These are phyloP conservation scores for Spilarctia lutea DNA, from an alignment of 2,888 invertebrate genomes.

Conservation along the genomic window DNA sequence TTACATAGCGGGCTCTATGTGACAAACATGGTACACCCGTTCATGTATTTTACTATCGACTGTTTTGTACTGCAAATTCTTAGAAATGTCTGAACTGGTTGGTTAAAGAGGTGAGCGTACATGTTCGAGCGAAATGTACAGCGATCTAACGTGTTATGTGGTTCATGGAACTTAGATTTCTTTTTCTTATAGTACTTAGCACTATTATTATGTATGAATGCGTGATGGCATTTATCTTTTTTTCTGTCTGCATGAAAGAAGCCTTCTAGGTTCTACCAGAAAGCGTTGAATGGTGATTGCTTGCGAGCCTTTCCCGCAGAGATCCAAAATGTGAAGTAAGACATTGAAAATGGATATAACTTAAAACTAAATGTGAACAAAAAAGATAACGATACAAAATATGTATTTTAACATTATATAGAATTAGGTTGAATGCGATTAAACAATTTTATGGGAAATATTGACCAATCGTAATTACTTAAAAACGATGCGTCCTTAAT, in stretches of 20 bases:
- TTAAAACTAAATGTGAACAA: not conserved
- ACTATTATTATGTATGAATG: not conserved
- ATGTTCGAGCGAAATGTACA: constrained; percentile 15
- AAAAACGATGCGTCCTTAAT: not conserved
- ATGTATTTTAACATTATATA: not conserved
- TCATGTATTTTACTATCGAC: constrained; percentile 37
- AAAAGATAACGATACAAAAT: no score
- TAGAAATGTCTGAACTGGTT: constrained; percentile 37
- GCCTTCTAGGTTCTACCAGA: no score
- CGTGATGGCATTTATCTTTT: no score
- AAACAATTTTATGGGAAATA: not conserved
- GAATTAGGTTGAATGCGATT: not conserved
- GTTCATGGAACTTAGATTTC: constrained; percentile 6
- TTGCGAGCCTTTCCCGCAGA: no score
- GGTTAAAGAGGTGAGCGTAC: constrained; percentile 32
- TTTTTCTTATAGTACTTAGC: not conserved
- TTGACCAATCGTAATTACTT: not conserved
- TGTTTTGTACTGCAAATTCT: constrained; percentile 29
- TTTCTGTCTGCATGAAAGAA: no score
- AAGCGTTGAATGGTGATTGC: no score
- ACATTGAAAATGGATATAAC: no score
- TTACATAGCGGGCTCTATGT: constrained; percentile 60
- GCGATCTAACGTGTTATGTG: constrained; percentile 14
- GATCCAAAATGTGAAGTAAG: no score
- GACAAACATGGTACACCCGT: constrained; percentile 50